Base-by-base conservation (phyloP, 2,888 invertebrate genomes). In the Lasioglossum oenotherae region DNA sequence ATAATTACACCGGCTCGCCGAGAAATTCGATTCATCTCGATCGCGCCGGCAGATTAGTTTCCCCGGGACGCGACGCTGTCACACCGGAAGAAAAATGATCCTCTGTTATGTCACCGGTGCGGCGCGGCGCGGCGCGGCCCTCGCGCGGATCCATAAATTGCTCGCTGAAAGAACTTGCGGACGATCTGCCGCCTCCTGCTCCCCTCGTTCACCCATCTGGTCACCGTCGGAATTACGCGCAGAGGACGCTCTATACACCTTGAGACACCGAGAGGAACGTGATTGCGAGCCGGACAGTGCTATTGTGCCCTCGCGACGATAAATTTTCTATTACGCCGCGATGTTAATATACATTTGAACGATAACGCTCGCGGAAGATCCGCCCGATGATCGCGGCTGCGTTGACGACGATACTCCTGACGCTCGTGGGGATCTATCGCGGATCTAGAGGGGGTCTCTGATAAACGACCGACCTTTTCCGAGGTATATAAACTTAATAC, bases 21-120 rank as follows among this genome's bases (percentile, higher is more conserved):
- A 76, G 83, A 82, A 87, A 85, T 87, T 87, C 88, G 85, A 88
- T 90, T 86, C 89, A 75, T 90, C 82, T 85, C 87, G 88, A 89
- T 89, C 85, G 75, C 67, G 67, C 60, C 49, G 74, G 64, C 82
- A 53, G 87, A 88, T 90, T 83, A 87, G 78, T 77, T 74, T 67
- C 38, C 75, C 4, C 81, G 71, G 64, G 78, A 79, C 67, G 86
- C 84, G 74, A 81, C 87, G 73, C 64, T 69, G 85, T 87, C 87
- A 41, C n/a, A 64, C 23, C 46, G 27, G 81, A 46, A 86, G 87
- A 90, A 89, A 88, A 89, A 90, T 78, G 90, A 82, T 79, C 77
- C 64, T 64, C 75, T 77, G 74, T 89, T 84, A 83, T 86, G 78
- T 85, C 83, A 80, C 77, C 60, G 38, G 57, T 49, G 78, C 67